Base-by-base conservation (phyloP, 2,888 invertebrate genomes). In the Tupiocoris notatus region DNA sequence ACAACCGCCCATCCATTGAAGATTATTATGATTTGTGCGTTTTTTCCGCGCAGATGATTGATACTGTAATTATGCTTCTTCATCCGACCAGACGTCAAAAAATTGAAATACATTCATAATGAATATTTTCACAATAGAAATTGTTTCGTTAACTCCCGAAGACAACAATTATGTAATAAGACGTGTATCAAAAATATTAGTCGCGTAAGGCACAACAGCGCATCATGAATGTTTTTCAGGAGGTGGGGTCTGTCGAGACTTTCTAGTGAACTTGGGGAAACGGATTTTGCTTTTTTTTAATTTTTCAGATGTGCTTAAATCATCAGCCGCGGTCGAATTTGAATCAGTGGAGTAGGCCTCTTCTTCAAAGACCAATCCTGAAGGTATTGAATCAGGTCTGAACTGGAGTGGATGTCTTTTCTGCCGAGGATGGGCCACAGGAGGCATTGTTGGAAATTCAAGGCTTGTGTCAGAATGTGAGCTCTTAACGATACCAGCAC, bases 321-420 rank as follows among this genome's bases (percentile, higher is more conserved):
- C 80, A 20, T 80, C 80, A 70, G 80, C 79, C 20, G 71, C 80
- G 54, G 80, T 80, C 18, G 91, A 91, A 79, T 84, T 85, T 0
- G 91, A 91, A 82, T 91, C 91, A 0, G 91, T 91, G 0, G 91
- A 91, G 77, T 87, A 85, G 17, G 88, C 85, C 80, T 91, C 91
- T 79, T 91, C 91, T 80, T 90, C 91, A 0, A 79, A 67, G 21
- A 79, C 61, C 58, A 68, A 25, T 39, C 77, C 75, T 56, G 78
- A 74, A 57, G 73, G 12, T 17, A 76, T 76, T 66, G 78, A 79
- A 25, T 84, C 85, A 23, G 82, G 6, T 80, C 83, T 0, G 12
- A 39, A 12, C 83, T 61, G 74, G 22, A 78, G 73, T 25, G 77
- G 75, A 65, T 78, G 76, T 66, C 78, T 77, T 58, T 78, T 79